Percentiles rank a stretch among this genome's conserved stretches.
Conservation (phyloP, 1,140 invertebrate species). For the Hyphantria cunea region DNA sequence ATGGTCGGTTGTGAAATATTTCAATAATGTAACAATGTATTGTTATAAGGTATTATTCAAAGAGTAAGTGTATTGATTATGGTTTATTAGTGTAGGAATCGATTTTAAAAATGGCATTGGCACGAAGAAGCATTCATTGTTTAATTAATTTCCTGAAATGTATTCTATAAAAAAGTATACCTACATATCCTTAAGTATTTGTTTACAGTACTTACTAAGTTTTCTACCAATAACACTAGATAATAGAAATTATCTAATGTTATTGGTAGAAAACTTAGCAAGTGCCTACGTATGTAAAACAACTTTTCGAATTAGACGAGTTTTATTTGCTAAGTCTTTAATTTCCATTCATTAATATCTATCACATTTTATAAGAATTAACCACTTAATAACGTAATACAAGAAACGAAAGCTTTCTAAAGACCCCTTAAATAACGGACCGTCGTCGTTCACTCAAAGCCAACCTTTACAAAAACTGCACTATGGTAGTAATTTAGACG, state of each 20-base stretch:
- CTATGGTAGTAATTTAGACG: slow-evolving; percentile 69
- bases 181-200: too few relatives aligned
- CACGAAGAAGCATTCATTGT: background rate
- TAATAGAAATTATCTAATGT: too few relatives aligned
- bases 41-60: background rate
- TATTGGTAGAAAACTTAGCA: too few relatives aligned
- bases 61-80: background rate
- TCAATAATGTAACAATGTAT: slow-evolving; percentile 5
- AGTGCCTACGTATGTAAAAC: too few relatives aligned
- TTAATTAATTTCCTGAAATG: slow-evolving; percentile 1
- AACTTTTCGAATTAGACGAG: too few relatives aligned
- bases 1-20: slow-evolving; percentile 15
- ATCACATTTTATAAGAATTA: slow-evolving; percentile 48
- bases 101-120: background rate
- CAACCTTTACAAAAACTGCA: slow-evolving; percentile 45
- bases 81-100: background rate
- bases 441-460: slow-evolving; percentile 48
- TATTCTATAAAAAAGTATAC: background rate
- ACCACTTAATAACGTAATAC: slow-evolving; percentile 65
- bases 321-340: slow-evolving; percentile 5
- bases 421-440: slow-evolving; percentile 56
- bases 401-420: slow-evolving; percentile 65
- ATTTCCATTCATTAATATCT: slow-evolving; percentile 39
- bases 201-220: too few relatives aligned
- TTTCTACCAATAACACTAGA: too few relatives aligned